Base-by-base conservation (phyloP, 1,140 invertebrate genomes). In the Calliopsis andreniformis region DNA sequence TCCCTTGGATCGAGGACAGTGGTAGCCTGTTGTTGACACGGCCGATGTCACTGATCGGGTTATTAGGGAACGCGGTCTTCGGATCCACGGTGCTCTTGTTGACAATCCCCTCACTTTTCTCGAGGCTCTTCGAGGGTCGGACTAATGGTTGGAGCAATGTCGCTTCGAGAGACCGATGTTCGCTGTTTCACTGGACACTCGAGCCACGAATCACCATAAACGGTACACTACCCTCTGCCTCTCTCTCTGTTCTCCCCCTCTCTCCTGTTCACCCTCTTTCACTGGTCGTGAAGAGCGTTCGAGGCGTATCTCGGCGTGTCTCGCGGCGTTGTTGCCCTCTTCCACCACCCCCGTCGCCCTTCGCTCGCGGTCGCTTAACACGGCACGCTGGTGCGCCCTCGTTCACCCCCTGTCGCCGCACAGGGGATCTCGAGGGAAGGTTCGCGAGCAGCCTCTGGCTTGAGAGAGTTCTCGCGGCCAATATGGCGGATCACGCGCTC, bases 401-500 rank as follows among this genome's bases (percentile, higher is more conserved):
- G 43, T 47, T 39, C 45, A 55, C 47, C 73, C 64, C 55, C 55
- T 20, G 30, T n/a, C 28, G 53, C 28, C 51, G 12, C 32, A 25
- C 53, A 28, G 47, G 35, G 35, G 16, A 25, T 35, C 20, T 28
- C 28, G 62, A 49, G 28, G 12, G 59, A 56, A 25, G 6, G 16
- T 42, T 23, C 59, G 59, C 32, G 45, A 39, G 32, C 16, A 43
- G 35, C 58, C 18, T 59, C 35, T 5, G 66, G 12, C 14, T 10
- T 35, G 20, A 30, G 30, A 25, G 14, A 6, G 10, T 20, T 23
- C 49, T 72, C 69, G 72, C 64, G 63, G 79, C 69, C 83, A 85
- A 85, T 81, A 84, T 84, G 83, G 73, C 76, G 78, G 70, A 76
- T 75, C 39, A 77, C 75, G 76, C 81, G 79, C 69, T 61, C 47